Percentiles rank a stretch among this genome's conserved stretches.
Evolutionary conservation across 2,113 vertebrate genomes (phyloP).

Genomic region (Gyps fulvus): DNA sequence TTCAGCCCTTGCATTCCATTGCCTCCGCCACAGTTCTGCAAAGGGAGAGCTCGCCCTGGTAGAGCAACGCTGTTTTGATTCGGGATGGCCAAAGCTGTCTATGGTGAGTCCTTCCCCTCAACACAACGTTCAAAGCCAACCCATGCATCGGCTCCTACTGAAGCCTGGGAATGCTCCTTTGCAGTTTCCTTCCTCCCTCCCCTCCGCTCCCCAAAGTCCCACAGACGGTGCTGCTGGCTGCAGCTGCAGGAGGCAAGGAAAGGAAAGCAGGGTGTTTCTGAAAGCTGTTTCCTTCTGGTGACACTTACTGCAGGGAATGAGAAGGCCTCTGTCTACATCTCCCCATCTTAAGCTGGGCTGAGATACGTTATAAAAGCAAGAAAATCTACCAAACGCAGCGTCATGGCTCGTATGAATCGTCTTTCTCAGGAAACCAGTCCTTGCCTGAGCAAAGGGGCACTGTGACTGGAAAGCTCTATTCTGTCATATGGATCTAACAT

Average conservation of each 20-base stretch:
- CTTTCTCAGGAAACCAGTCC: background rate
- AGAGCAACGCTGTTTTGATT: background rate
- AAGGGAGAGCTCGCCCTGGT: background rate
- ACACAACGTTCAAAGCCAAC: rapidly evolving
- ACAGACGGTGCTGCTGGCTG: background rate
- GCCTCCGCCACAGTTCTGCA: background rate
- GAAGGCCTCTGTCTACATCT: background rate
- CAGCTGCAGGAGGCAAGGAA: background rate
- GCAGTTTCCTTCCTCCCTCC: background rate
- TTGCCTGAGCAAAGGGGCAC: background rate
- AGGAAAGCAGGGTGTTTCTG: background rate
- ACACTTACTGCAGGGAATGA: background rate
- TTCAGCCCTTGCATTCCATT: background rate
- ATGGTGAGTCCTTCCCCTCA: background rate
- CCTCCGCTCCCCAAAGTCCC: background rate
- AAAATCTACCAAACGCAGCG: background rate
- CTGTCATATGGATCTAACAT: background rate
- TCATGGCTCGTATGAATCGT: rapidly evolving
- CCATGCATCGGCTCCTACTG: background rate
- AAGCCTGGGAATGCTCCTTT: background rate
- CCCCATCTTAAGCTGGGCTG: background rate
- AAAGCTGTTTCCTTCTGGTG: background rate
- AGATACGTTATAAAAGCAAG: background rate
- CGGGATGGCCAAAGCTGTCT: background rate
- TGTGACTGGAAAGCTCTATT: background rate